Conservation (phyloP, 1,140 invertebrate genomes). For the Drosophila erecta region DNA sequence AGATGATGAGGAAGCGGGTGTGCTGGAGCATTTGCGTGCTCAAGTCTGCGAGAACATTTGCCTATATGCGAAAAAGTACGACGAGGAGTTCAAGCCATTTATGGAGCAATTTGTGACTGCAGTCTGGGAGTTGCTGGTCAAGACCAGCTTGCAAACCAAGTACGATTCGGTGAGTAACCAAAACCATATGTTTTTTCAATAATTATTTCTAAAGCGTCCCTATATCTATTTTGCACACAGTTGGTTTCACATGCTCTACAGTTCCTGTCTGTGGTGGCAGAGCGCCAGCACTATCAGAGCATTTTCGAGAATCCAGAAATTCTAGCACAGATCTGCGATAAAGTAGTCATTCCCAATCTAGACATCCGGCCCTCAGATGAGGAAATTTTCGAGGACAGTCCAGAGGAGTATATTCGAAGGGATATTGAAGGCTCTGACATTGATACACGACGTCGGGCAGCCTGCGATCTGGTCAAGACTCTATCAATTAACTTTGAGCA, state of each 20-base stretch:
- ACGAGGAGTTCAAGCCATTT: constrained; percentile 97
- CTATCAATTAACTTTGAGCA: constrained; percentile 95
- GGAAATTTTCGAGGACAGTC: constrained; percentile 98
- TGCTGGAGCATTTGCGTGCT: constrained; percentile 95
- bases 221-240: constrained; percentile 83
- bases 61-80: constrained; percentile 98
- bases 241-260: constrained; percentile 97
- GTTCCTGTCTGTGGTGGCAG: constrained; percentile 97
- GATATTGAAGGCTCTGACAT: constrained; percentile 99
- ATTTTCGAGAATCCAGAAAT: constrained; percentile 95
- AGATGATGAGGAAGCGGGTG: constrained; percentile 94
- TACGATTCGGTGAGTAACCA: constrained; percentile 92
- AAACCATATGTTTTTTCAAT: no score
- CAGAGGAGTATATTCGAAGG: constrained; percentile 98
- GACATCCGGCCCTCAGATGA: constrained; percentile 97
- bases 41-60: constrained; percentile 98
- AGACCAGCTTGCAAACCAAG: constrained; percentile 93
- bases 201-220: background rate
- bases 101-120: constrained; percentile 95
- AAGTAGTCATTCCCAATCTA: constrained; percentile 99
- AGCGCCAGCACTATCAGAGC: constrained; percentile 93
- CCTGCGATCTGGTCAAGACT: constrained; percentile 97
- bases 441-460: constrained; percentile 96
- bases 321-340: constrained; percentile 97
- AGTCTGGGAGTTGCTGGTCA: constrained; percentile 95